phyloP scores from a whole-genome alignment of 1,140 invertebrate species.

The Pogonognathellus flavescens region DNA sequence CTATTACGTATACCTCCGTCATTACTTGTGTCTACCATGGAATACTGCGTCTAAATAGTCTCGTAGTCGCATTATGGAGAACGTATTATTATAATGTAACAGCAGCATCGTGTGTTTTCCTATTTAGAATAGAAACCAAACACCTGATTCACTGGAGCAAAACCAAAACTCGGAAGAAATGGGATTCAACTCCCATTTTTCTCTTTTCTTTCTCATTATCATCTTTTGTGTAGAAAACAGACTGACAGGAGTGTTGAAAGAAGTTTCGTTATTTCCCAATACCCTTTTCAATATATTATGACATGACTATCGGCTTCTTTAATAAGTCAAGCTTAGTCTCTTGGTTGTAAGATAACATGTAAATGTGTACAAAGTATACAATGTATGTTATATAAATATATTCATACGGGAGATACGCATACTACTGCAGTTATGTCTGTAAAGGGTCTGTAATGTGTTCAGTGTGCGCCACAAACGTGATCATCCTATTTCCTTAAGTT shows the following conservation, averaged over 20 bases:
- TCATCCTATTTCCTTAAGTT: background rate
- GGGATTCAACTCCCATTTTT: conserved; percentile 44
- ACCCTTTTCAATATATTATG: background rate
- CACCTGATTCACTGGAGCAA: conserved; percentile 45
- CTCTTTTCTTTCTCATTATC: conserved; percentile 48
- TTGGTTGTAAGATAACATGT: background rate
- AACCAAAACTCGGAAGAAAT: conserved; percentile 36
- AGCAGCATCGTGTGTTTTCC: background rate
- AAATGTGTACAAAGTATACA: background rate
- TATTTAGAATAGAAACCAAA: conserved; percentile 43
- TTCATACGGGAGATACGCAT: background rate
- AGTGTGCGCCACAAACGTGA: background rate
- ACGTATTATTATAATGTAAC: background rate
- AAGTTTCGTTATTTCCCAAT: background rate
- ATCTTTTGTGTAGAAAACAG: conserved; percentile 31
- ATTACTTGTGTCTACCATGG: background rate
- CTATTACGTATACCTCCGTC: background rate
- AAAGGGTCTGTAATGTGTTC: background rate
- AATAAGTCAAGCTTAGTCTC: background rate
- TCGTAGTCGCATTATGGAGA: too few relatives aligned
- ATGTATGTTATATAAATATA: background rate
- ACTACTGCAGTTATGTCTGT: background rate
- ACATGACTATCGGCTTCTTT: background rate
- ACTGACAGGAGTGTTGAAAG: conserved; percentile 39
- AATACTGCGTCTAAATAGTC: too few relatives aligned